Percentiles rank a stretch among this genome's conserved stretches.
phyloP scores from a whole-genome alignment of 2,113 vertebrate genomes.

The Tetrax tetrax region DNA sequence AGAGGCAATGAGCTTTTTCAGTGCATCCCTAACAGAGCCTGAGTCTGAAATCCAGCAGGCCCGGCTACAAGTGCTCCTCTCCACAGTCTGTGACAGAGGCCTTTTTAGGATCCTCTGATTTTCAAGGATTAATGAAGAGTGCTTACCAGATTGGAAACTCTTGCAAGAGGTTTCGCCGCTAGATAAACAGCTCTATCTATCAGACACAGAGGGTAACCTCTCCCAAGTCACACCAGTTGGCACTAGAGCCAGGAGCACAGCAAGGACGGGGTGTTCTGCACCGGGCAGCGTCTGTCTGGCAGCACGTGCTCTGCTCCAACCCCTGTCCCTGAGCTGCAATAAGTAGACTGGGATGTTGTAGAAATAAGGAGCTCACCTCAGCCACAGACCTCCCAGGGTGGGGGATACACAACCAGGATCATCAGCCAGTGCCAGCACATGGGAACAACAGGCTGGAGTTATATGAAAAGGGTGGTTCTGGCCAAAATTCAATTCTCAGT shows the following conservation, averaged over 20 bases:
- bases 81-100: not conserved
- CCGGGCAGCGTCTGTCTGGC: not conserved
- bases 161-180: not conserved
- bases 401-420: not conserved
- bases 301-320: not conserved
- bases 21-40: not conserved
- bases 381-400: not conserved
- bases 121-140: not conserved
- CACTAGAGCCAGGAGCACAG: not conserved
- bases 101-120: not conserved
- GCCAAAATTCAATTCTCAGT: not conserved
- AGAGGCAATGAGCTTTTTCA: not conserved
- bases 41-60: not conserved
- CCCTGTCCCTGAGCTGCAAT: not conserved
- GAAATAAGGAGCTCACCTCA: not conserved
- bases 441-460: not conserved
- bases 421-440: not conserved
- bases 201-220: not conserved
- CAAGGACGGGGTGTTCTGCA: not conserved
- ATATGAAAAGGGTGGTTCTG: slow-evolving; percentile 4
- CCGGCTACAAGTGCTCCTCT: not conserved
- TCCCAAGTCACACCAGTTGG: not conserved
- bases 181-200: not conserved
- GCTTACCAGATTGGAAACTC: not conserved
- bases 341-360: not conserved